Evolutionary conservation across 2,888 invertebrate species (phyloP), one percentile per base, ranked within the genome.

Genomic region (Aleiodes leptofemur): DNA sequence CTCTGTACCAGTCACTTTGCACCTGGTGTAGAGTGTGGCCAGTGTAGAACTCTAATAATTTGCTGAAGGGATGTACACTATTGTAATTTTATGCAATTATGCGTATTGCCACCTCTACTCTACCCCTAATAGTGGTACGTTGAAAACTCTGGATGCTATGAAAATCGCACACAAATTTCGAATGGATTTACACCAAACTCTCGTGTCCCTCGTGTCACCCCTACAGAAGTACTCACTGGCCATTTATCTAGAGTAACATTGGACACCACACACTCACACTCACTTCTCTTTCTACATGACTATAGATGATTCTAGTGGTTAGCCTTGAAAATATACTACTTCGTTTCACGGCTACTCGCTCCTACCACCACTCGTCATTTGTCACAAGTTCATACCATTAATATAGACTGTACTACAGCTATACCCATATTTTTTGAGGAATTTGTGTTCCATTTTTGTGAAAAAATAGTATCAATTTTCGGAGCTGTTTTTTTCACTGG

Each of bases 81-180:
- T 82, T 77, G 84, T 87, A 86, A 87, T 87, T 87, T 86, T 83
- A 86, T 84, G 86, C 85, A 87, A 86, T 86, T 87, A 86, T 86
- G 82, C 86, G 83, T 83, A 86, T 85, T 86, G 84, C 82, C 83
- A 79, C 82, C 78, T 78, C 76, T 23, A 50, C 34, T 34, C 23
- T 66, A 61, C 14, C 14, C 43, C 43, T 23, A 16, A 34, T 31
- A 59, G 64, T 9, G 5, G 5, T 38, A 3, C 5, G 43, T 77
- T 76, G 72, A 75, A 79, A 69, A 73, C 74, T 73, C 70, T 5
- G 16, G 71, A 56, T 59, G 69, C 61, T 72, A 71, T 73, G 72
- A 23, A 59, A 59, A 61, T 70, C 11, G 73, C 57, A 66, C 57
- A 61, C 72, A 68, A 72, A 79, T 79, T 78, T 68, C 74, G 68